Base-by-base conservation (phyloP, 2,888 invertebrate species). In the Muscina levida region DNA sequence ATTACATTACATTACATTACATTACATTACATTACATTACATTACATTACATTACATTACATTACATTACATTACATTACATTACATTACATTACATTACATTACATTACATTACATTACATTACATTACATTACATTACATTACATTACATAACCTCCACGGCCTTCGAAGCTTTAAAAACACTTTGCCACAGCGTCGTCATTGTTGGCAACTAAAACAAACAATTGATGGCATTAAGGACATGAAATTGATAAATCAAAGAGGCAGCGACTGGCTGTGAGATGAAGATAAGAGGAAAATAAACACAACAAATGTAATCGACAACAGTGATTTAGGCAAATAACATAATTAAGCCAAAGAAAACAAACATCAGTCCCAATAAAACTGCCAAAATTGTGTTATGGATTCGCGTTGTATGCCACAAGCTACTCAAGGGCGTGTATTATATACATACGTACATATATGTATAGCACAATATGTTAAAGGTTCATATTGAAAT, bases 271-370 rank as follows among this genome's bases (percentile, higher is more conserved):
- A n/a, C n/a, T n/a, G n/a, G n/a, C n/a, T 1, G 39, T 11, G 11
- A 24, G 48, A 13, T 0, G 15, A 51, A 42, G 3, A 44, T n/a
- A 22, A 31, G 46, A 48, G 10, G 1, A 57, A 57, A 19, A 68
- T 1, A 37, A 62, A 56, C 53, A 26, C 8, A 65, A 24, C 39
- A 72, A 62, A 44, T 42, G 51, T 46, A 51, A 57, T 72, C 24
- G 48, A 70, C n/a, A 68, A 31, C 79, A 46, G 62, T 65, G 68
- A 79, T 72, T 79, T 37, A 65, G 65, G 48, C 62, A 70, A 70
- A 68, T 68, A 68, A 68, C 67, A 72, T 79, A 75, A 79, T 75
- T 79, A 75, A 53, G 53, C 59, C 44, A 15, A 71, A 51, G 39
- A 39, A 46, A 24, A 24, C 15, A 26, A 67, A 65, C 44, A 70